Conservation (phyloP, 1,140 invertebrate species). For the Pygmarrhopalites habei region DNA sequence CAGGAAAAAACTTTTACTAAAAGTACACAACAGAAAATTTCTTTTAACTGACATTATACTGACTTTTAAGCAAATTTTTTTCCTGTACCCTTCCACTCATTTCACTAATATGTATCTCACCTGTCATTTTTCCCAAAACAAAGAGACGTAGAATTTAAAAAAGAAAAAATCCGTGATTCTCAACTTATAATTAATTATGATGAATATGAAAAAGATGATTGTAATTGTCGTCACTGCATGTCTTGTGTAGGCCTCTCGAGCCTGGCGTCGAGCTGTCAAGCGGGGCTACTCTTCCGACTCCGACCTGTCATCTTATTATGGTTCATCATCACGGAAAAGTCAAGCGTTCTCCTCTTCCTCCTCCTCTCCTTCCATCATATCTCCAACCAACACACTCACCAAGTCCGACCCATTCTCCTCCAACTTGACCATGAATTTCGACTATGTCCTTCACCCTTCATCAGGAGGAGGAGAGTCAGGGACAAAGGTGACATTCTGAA, state of each 20-base stretch:
- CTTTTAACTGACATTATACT: too few relatives aligned
- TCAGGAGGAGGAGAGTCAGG: too few relatives aligned
- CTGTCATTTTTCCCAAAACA: not conserved
- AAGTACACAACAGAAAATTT: too few relatives aligned
- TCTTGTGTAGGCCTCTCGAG: not conserved
- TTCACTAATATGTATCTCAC: not conserved
- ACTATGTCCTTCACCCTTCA: not conserved
- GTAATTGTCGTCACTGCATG: not conserved
- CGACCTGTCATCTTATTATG: not conserved
- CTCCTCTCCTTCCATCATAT: not conserved
- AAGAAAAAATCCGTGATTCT: not conserved
- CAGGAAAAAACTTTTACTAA: too few relatives aligned
- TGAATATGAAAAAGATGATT: not conserved
- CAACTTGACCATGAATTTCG: conserved; percentile 2
- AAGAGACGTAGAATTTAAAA: not conserved
- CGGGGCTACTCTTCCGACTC: not conserved
- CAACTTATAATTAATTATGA: not conserved
- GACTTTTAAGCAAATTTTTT: not conserved
- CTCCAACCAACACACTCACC: conserved; percentile 4
- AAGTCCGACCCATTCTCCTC: not conserved
- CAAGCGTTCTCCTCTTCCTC: not conserved
- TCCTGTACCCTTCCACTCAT: not conserved
- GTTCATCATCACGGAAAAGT: conserved; percentile 1
- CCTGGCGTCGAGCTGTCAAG: conserved; percentile 11
- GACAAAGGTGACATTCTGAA: not conserved